A percentile compares a stretch with the other conserved stretches of the same genome.
These are phyloP conservation scores for Cydia pomonella DNA, from an alignment of 1,140 invertebrate species.

Conservation along the genomic window DNA sequence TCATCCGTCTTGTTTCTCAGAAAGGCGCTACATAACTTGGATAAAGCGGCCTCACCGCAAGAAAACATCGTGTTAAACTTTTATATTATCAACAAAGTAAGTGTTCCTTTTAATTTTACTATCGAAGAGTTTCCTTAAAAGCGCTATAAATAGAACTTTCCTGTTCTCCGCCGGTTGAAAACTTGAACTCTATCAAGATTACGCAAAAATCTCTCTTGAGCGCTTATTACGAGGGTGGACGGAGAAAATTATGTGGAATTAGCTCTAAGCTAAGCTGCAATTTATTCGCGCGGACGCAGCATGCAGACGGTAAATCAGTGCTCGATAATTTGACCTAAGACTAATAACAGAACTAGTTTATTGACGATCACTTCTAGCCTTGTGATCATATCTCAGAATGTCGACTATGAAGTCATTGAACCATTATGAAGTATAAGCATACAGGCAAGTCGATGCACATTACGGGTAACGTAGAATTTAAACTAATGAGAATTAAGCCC, in stretches of 20 bases:
- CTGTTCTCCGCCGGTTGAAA: constrained; percentile 1
- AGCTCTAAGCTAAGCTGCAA: not conserved
- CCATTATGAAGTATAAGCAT: not conserved
- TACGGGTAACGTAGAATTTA: not conserved
- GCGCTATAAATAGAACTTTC: constrained; percentile 22
- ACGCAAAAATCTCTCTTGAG: constrained; percentile 9
- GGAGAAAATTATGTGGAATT: constrained; percentile 5
- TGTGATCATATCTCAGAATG: not conserved
- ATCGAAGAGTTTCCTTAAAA: constrained; percentile 11
- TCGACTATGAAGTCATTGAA: not conserved
- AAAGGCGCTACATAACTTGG: not conserved
- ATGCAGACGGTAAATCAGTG: not conserved
- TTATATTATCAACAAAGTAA: constrained; percentile 22
- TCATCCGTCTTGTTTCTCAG: constrained; percentile 7
- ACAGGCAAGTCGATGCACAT: not conserved
- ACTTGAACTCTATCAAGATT: constrained; percentile 21
- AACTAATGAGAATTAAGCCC: not conserved
- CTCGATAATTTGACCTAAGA: not conserved
- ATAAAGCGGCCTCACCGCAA: not conserved
- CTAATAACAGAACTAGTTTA: not conserved
- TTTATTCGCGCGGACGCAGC: not conserved
- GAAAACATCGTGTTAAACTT: constrained; percentile 13
- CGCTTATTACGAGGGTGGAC: constrained; percentile 6
- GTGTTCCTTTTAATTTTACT: constrained; percentile 24
- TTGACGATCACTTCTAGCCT: constrained; percentile 6